Evolutionary conservation across 2,113 vertebrate species (phyloP).

Genomic region (Arenaria interpres): DNA sequence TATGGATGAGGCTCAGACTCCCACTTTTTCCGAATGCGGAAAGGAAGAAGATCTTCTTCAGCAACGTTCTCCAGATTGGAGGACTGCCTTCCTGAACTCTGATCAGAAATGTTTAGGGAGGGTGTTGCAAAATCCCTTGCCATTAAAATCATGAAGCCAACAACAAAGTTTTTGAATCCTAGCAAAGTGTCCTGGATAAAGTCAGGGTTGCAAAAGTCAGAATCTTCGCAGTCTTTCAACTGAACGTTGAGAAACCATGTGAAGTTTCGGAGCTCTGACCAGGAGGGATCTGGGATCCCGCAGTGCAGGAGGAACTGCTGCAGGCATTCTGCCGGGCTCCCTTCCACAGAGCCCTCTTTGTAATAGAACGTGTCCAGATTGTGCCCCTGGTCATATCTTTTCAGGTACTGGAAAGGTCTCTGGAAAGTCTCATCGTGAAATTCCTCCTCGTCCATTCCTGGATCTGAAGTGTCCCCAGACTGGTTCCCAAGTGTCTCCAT

Average conservation of each 20-base stretch:
- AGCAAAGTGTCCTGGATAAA: constrained; percentile 82
- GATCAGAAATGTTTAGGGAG: constrained; percentile 87
- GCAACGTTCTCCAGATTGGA: constrained; percentile 55
- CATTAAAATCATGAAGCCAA: constrained; percentile 96
- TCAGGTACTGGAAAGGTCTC: constrained; percentile 92
- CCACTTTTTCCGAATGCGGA: constrained; percentile 90
- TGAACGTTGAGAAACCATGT: constrained; percentile 89
- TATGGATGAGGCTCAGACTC: constrained; percentile 95
- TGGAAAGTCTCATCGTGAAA: constrained; percentile 89
- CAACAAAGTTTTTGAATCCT: constrained; percentile 94
- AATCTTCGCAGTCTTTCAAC: constrained; percentile 87
- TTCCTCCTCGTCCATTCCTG: constrained; percentile 84
- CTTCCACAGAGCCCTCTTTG: constrained; percentile 67
- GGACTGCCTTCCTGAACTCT: constrained; percentile 81
- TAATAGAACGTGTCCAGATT: constrained; percentile 84
- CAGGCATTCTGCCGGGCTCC: constrained; percentile 83
- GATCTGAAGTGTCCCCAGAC: constrained; percentile 46
- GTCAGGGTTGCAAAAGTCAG: constrained; percentile 84
- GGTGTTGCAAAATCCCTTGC: constrained; percentile 95
- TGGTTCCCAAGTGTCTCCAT: constrained; percentile 60
- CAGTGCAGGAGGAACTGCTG: constrained; percentile 89
- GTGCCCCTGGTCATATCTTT: constrained; percentile 69
- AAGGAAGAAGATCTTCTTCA: constrained; percentile 90
- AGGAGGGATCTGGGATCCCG: constrained; percentile 87
- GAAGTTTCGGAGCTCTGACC: constrained; percentile 93